Conservation (phyloP, 2,113 vertebrate species). For the Proterorhinus semilunaris region DNA sequence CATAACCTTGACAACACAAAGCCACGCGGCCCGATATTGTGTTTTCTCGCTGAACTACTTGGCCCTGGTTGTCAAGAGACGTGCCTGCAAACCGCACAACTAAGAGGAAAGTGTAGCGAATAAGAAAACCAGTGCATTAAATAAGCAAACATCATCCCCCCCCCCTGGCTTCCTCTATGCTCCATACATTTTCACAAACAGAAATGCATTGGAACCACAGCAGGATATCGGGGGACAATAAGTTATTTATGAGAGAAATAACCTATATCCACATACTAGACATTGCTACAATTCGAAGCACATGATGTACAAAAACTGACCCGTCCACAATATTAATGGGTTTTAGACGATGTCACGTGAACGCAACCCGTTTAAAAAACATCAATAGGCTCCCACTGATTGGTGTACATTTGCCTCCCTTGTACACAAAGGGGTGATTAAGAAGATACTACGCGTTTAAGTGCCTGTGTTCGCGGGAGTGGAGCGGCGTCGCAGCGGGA, state of each 20-base stretch:
- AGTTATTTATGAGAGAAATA: too few relatives aligned
- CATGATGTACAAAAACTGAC: too few relatives aligned
- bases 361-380: conserved; percentile 1
- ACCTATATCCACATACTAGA: too few relatives aligned
- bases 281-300: too few relatives aligned
- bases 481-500: conserved; percentile 13
- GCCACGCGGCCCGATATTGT: conserved; percentile 1
- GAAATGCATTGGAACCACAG: too few relatives aligned
- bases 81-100: conserved; percentile 33
- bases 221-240: too few relatives aligned
- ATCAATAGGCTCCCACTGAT: conserved; percentile 50
- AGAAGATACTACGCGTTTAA: conserved; percentile 27
- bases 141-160: conserved; percentile 22
- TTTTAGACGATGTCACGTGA: too few relatives aligned
- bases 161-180: conserved; percentile 1
- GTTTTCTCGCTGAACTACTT: background rate
- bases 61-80: conserved; percentile 20
- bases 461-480: conserved; percentile 16
- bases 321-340: too few relatives aligned
- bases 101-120: conserved; percentile 44
- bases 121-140: conserved; percentile 28
- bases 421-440: conserved; percentile 31
- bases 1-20: conserved; percentile 3
- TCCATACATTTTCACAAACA: background rate
- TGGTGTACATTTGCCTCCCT: conserved; percentile 27